Conservation (phyloP, 2,888 invertebrate genomes). For the Drosophila kokeensis region DNA sequence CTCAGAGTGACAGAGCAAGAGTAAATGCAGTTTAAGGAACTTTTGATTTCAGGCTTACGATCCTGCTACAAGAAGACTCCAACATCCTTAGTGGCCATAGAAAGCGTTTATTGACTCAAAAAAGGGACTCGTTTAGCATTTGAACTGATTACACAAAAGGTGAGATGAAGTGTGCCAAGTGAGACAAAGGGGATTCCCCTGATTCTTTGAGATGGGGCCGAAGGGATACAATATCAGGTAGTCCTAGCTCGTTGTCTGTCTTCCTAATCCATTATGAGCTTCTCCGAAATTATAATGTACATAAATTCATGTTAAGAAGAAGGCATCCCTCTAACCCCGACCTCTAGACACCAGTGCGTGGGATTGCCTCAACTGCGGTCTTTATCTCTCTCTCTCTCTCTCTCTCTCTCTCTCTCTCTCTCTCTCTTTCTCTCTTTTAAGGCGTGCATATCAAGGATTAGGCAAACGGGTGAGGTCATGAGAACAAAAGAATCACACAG, state of each 20-base stretch:
- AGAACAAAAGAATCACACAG: constrained; percentile 49
- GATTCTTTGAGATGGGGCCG: constrained; percentile 44
- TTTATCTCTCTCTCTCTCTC: too few relatives aligned
- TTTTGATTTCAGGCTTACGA: not conserved
- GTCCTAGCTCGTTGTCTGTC: not conserved
- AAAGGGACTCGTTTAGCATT: constrained; percentile 57
- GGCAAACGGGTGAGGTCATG: constrained; percentile 45
- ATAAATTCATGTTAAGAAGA: too few relatives aligned
- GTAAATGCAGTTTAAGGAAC: constrained; percentile 28
- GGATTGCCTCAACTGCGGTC: too few relatives aligned
- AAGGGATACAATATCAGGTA: not conserved
- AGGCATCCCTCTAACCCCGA: too few relatives aligned
- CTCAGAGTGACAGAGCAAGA: not conserved
- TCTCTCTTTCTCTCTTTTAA: not conserved
- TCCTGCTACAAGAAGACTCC: constrained; percentile 13
- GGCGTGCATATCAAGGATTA: constrained; percentile 54
- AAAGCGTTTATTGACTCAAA: constrained; percentile 18
- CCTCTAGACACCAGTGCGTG: too few relatives aligned
- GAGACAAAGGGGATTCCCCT: not conserved
- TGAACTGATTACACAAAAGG: constrained; percentile 39
- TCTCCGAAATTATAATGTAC: constrained; percentile 67
- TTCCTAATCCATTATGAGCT: constrained; percentile 35
- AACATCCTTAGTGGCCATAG: constrained; percentile 59
- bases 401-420: too few relatives aligned
- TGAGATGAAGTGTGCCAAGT: constrained; percentile 16